phyloP scores from a whole-genome alignment of 1,140 invertebrate species.

The Ruditapes philippinarum region DNA sequence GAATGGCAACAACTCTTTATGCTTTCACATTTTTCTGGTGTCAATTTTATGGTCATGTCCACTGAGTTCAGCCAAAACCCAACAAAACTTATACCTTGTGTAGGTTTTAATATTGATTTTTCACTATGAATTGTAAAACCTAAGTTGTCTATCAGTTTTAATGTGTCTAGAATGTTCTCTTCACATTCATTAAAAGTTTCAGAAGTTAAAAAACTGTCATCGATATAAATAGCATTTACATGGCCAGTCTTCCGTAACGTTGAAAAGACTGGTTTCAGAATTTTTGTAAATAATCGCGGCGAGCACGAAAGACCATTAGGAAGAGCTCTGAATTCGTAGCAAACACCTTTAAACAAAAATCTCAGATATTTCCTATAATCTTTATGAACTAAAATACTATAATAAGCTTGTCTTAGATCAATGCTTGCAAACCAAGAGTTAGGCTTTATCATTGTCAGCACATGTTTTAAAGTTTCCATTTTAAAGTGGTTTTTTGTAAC shows the following conservation, averaged over 20 bases:
- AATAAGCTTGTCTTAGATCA: slow-evolving; percentile 69
- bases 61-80: not conserved
- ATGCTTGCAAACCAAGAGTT: slow-evolving; percentile 65
- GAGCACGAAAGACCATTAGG: slow-evolving; percentile 54
- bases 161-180: not conserved
- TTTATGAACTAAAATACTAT: slow-evolving; percentile 33
- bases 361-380: slow-evolving; percentile 63
- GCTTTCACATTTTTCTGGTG: too few relatives aligned
- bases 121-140: not conserved
- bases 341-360: slow-evolving; percentile 63
- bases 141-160: not conserved
- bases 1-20: too few relatives aligned
- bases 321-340: slow-evolving; percentile 60
- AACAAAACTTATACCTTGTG: not conserved
- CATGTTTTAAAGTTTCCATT: slow-evolving; percentile 63
- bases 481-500: slow-evolving; percentile 68
- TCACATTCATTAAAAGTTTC: not conserved
- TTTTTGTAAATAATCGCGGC: not conserved
- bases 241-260: not conserved
- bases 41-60: not conserved
- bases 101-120: not conserved
- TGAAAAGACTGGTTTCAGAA: not conserved
- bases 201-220: not conserved
- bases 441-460: slow-evolving; percentile 33
- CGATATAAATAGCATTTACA: not conserved